These are phyloP conservation scores for Malaclemys terrapin DNA, from an alignment of 2,113 vertebrate species.

Conservation along the genomic window DNA sequence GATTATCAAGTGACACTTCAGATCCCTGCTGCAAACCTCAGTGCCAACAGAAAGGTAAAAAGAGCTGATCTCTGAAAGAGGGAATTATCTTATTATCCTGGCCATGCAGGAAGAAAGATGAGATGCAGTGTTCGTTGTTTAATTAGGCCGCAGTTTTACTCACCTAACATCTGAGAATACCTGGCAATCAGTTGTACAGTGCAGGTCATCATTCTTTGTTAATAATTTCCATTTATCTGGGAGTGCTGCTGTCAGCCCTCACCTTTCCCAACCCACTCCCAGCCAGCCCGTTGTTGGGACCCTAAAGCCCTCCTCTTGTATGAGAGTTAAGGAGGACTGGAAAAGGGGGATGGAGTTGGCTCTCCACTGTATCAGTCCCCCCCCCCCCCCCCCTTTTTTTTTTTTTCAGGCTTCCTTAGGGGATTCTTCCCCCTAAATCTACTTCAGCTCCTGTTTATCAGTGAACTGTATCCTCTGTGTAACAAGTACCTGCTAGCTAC, in stretches of 20 bases:
- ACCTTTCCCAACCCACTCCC: background rate
- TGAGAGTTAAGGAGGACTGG: background rate
- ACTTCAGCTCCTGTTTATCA: background rate
- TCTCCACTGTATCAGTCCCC: background rate
- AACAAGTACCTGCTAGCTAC: background rate
- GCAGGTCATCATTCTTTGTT: background rate
- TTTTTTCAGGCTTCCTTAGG: background rate
- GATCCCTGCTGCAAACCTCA: conserved; percentile 97
- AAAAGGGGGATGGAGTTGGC: background rate
- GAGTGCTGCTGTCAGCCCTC: background rate
- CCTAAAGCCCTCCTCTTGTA: background rate
- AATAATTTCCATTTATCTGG: background rate
- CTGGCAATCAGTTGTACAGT: background rate
- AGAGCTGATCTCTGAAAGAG: background rate
- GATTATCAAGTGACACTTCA: conserved; percentile 99
- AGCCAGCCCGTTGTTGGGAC: background rate
- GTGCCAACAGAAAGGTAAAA: conserved; percentile 96
- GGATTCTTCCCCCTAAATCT: background rate
- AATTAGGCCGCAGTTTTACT: background rate
- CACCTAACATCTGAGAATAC: background rate
- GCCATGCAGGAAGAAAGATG: background rate
- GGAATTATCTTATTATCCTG: background rate
- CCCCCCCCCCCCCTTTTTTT: too few species aligned
- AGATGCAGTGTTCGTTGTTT: background rate
- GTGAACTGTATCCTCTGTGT: background rate